These are phyloP conservation scores for Magallana ariakensis DNA, from an alignment of 1,140 invertebrate species.

Conservation along the genomic window DNA sequence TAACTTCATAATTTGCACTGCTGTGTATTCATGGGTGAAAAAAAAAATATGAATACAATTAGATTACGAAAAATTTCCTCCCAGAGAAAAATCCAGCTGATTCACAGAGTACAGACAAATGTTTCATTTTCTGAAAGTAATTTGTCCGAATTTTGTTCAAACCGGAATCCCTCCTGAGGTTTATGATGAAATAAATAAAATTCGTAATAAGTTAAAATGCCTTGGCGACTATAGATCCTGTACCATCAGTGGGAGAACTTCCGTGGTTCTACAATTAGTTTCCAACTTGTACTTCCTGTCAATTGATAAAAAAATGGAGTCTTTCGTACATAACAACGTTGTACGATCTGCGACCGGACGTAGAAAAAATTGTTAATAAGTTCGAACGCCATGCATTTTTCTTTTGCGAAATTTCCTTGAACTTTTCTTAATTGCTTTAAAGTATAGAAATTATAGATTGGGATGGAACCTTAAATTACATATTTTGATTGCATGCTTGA, in stretches of 20 bases:
- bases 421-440: too few species aligned
- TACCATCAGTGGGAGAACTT: neutral
- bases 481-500: too few species aligned
- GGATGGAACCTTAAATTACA: too few species aligned
- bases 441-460: too few species aligned
- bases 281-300: too few species aligned
- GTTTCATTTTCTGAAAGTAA: neutral
- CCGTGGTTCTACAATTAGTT: neutral
- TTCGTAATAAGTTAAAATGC: neutral
- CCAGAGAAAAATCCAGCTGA: neutral
- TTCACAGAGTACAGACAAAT: neutral
- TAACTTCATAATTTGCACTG: neutral
- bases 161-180: neutral
- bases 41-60: neutral
- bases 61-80: neutral
- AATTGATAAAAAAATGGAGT: too few species aligned
- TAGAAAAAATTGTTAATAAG: too few species aligned
- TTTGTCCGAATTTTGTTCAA: neutral
- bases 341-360: too few species aligned
- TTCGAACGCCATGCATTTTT: too few species aligned
- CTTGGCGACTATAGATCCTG: neutral
- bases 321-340: too few species aligned
- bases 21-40: neutral
- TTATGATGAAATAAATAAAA: constrained; percentile 6
- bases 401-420: too few species aligned